Base-by-base conservation (phyloP, 2,797 vertebrate genomes). In the Sebastes oblongus region DNA sequence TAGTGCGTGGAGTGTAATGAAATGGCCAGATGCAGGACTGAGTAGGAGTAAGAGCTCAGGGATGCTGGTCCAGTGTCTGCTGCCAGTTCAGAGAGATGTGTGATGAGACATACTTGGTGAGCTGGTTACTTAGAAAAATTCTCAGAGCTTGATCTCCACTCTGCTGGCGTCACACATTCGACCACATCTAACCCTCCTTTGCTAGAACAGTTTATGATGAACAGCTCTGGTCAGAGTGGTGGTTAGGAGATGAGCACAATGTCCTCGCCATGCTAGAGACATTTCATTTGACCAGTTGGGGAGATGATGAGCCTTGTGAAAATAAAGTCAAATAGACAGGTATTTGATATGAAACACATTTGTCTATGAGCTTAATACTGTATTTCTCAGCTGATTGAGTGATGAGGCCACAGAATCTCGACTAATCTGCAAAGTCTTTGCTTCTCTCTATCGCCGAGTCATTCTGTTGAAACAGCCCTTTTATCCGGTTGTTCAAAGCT, bases 21-120 rank as follows among this genome's bases (percentile, higher is more conserved):
- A 74, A 58, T 46, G 67, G 42, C 84, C 91, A 90, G 91, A 91
- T 89, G 80, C 70, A 39, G 29, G 27, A 66, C 70, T 77, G 77
- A 81, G 65, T 61, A 29, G 78, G 77, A 82, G 65, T 58, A 32
- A 74, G 65, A 66, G 30, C 68, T 69, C 27, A 39, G 30, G 72
- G 61, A 73, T 83, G 70, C 60, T 78, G 82, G 79, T 84, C 70
- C 58, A 10, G 14, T 34, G 68, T 66, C 75, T 34, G 32, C 32
- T 73, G 66, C 79, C 68, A 61, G 59, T 79, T 84, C 62, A 78
- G 54, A 67, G 25, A 56, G 59, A 84, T 75, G 70, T 52, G 72
- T 54, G 56, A 8, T 8, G 27, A 56, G 55, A 71, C 16, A n/a
- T 46, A 46, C 42, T 46, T 46, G 16, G 42, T 46, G 42, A 16